Evolutionary conservation across 2,888 invertebrate genomes (phyloP), one percentile per base, ranked within the genome.

Genomic region (Gibbula magus): DNA sequence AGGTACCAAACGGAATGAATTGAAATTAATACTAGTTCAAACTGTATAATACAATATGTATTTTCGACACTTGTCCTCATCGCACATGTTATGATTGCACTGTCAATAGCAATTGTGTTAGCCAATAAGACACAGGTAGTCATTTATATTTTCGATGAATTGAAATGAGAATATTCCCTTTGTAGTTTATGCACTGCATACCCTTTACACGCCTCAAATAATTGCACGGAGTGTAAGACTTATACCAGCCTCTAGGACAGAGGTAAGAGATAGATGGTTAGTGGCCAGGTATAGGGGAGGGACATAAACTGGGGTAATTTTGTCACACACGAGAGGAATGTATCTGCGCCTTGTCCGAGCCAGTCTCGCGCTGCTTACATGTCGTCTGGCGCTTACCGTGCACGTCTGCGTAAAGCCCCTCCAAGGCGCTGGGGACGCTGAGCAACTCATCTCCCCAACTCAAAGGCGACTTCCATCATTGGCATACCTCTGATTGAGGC

Each of bases 241-340:
- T 70, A 70, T 18, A 4, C 39, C 39, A 32, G 70, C 35, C 16
- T 29, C 32, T 70, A 35, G 70, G 45, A 45, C 45, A 45, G 10
- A 45, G 45, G 45, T 45, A 45, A 45, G 45, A 13, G 45, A 5
- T 45, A 45, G 45, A 10, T 45, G 45, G 45, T 13, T 45, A 45
- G 45, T 45, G 13, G 70, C 39, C 18, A 16, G 29, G 35, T 35
- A 35, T n/a, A 39, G 70, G 70, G 70, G 8, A 39, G 70, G 70
- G 45, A 10, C 5, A 13, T 10, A 7, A 13, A 7, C 13, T 7
- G 10, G 70, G 39, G 70, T 35, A 70, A 70, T 70, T 70, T 70
- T 35, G 35, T 35, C 70, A 70, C 35, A 35, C 70, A 35, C 70
- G 70, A 70, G 70, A 35, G 35, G 70, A 70, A 70, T 70, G 70